Base-by-base conservation (phyloP, 2,797 vertebrate species). In the Pachyuromys duprasi region DNA sequence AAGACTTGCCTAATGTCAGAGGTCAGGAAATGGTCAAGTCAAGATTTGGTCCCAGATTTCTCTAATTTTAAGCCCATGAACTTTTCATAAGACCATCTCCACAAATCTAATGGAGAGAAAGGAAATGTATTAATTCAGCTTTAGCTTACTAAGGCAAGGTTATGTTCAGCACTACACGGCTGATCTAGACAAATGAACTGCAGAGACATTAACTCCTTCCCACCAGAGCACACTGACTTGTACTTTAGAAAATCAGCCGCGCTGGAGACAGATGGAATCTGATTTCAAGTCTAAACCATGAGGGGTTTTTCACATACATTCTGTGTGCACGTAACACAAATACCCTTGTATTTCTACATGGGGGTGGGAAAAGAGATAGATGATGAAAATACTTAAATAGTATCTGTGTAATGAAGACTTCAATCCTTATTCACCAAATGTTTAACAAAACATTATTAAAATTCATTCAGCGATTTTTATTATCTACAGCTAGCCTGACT, bases 41-140 rank as follows among this genome's bases (percentile, higher is more conserved):
- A 94, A 90, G 67, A 90, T 89, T 70, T 92, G 45, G 89, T 91
- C 55, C 89, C 89, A 72, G 49, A 87, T 87, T 60, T 92, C 36
- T n/a, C 87, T 91, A 93, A 94, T 80, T 87, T 95, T 96, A 95
- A 93, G 86, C 20, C n/a, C 22, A 75, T 67, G 45, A 96, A 79
- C 63, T 94, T 93, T 89, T 24, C 70, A 79, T 62, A 89, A 93
- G 53, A 82, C 49, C 36, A 90, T 69, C 63, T 93, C 79, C 57
- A 86, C 24, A 94, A 93, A 78, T 91, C 57, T 94, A 94, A 93
- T 28, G 15, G 82, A 96, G 42, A 91, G 15, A 89, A 63, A 86
- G 49, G 49, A 94, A 95, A 89, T 88, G 79, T 1, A 89, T 88
- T 91, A 57, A 91, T 70, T 93, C 70, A 96, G 57, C 86, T 89